These are phyloP conservation scores for Catostylus mosaicus DNA, from an alignment of 30 jellyfish, hydroid and myxozoan genomes.

Conservation along the genomic window DNA sequence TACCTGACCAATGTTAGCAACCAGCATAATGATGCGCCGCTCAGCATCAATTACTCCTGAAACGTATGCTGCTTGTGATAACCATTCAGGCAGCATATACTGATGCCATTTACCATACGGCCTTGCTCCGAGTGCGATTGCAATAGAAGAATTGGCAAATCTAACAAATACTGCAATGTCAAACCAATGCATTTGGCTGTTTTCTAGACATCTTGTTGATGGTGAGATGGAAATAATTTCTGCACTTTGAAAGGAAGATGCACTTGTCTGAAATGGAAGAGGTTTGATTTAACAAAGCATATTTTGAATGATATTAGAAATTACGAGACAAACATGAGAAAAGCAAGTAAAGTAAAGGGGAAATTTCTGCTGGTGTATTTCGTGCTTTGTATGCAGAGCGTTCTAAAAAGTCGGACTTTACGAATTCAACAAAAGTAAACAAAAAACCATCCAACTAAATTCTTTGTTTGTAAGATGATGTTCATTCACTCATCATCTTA, in stretches of 20 bases:
- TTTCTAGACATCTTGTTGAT: neutral
- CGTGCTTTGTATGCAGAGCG: too few species aligned
- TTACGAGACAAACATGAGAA: too few species aligned
- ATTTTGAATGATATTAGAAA: too few species aligned
- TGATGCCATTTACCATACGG: slow-evolving; percentile 19
- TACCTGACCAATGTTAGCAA: slow-evolving; percentile 54
- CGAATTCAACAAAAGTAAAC: too few species aligned
- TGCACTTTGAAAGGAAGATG: neutral
- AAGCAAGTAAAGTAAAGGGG: too few species aligned
- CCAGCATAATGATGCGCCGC: slow-evolving; percentile 1
- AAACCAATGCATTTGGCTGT: neutral
- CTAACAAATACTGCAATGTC: neutral
- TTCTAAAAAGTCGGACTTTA: too few species aligned
- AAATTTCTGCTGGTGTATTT: too few species aligned
- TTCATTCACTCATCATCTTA: too few species aligned
- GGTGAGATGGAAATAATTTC: neutral
- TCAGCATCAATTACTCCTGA: slow-evolving; percentile 27
- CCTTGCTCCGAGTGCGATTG: neutral
- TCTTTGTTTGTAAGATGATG: too few species aligned
- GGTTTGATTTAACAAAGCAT: neutral
- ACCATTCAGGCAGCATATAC: slow-evolving; percentile 51
- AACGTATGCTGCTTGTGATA: slow-evolving; percentile 23
- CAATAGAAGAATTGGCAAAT: neutral
- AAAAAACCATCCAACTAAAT: too few species aligned
- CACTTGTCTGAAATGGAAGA: neutral